Percentiles rank a stretch among this genome's conserved stretches.
phyloP scores from a whole-genome alignment of 2,113 vertebrate species.

The Callorhinus ursinus region DNA sequence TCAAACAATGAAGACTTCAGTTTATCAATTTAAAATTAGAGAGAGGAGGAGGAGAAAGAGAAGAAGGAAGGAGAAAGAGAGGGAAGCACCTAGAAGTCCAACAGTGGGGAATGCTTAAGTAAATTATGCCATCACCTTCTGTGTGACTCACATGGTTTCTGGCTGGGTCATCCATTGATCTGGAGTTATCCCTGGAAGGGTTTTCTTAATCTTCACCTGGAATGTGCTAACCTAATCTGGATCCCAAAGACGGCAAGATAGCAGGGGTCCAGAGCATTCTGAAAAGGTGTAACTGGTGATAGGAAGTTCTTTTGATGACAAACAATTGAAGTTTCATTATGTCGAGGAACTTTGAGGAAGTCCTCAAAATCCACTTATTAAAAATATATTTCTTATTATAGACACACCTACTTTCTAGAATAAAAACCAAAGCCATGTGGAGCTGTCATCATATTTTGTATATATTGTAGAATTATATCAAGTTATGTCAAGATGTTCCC shows the following conservation, averaged over 20 bases:
- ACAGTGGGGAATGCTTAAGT: background rate
- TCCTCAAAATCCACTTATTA: conserved; percentile 55
- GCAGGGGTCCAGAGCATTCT: background rate
- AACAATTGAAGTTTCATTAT: conserved; percentile 65
- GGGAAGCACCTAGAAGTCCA: background rate
- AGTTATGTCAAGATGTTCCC: background rate
- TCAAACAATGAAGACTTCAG: background rate
- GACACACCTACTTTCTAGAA: conserved; percentile 58
- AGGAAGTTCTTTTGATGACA: conserved; percentile 61
- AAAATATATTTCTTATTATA: conserved; percentile 63
- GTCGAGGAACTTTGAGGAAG: conserved; percentile 77
- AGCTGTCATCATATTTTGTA: background rate
- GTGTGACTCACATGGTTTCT: background rate
- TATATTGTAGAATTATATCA: background rate
- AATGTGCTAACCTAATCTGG: background rate
- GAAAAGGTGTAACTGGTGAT: background rate
- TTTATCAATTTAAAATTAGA: background rate
- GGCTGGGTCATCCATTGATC: background rate
- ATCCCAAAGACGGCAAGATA: background rate
- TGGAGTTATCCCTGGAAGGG: background rate
- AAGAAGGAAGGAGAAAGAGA: background rate
- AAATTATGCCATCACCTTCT: background rate
- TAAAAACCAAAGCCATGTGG: conserved; percentile 11
- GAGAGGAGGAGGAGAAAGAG: background rate
- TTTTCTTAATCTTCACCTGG: background rate